Evolutionary conservation across 2,888 invertebrate genomes (phyloP).

Genomic region (Pandemis cinnamomeana): DNA sequence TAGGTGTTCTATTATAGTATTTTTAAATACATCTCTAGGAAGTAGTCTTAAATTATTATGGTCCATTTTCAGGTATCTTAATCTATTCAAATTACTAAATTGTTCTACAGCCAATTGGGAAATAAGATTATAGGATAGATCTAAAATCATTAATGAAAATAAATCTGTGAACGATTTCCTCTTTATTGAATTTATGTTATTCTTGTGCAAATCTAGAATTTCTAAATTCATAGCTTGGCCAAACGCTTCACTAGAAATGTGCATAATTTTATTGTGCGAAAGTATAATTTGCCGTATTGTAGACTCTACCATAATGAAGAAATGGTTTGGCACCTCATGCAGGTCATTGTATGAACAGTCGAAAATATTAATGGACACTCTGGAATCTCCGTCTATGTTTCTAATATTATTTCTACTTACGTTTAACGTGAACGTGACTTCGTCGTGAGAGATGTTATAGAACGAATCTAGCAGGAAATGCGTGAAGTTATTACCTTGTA

Average conservation of each 20-base stretch:
- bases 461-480: conserved; percentile 88
- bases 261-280: conserved; percentile 89
- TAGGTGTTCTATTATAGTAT: conserved; percentile 91
- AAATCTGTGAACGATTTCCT: conserved; percentile 91
- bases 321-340: conserved; percentile 86
- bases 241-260: conserved; percentile 90
- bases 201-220: conserved; percentile 89
- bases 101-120: conserved; percentile 91
- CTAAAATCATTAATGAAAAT: conserved; percentile 90
- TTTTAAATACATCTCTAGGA: conserved; percentile 91
- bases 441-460: conserved; percentile 87
- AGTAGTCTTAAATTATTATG: conserved; percentile 89
- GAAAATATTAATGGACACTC: conserved; percentile 87
- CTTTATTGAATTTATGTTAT: conserved; percentile 88
- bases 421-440: conserved; percentile 89
- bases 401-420: conserved; percentile 89
- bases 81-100: conserved; percentile 89
- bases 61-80: conserved; percentile 89
- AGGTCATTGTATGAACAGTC: conserved; percentile 89
- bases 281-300: conserved; percentile 88
- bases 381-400: conserved; percentile 75
- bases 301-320: conserved; percentile 86
- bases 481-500: conserved; percentile 91
- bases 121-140: conserved; percentile 90
- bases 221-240: conserved; percentile 88